Evolutionary conservation across 2,113 vertebrate species (phyloP), one percentile per base, ranked within the genome.

Genomic region (Centropristis striata): DNA sequence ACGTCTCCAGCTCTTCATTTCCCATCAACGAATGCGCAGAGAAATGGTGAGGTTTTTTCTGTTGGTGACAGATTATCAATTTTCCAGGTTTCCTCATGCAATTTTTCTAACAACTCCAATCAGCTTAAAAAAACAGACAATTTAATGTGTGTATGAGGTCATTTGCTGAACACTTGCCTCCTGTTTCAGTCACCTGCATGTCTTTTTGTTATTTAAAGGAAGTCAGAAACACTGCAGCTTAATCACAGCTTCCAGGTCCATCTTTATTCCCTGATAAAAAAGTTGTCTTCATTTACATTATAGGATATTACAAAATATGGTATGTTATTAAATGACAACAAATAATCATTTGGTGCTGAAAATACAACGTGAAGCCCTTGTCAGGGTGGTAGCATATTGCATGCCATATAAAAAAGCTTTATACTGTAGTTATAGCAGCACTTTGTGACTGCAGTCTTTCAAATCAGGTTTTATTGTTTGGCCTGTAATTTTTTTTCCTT

Each of bases 381-480:
- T 57, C n/a, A 44, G 42, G 46, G 32, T 28, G 42, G 16, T 8
- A 69, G 28, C 23, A 25, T 32, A 16, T 16, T 59, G 12, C 44
- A 49, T 16, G 20, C 18, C 41, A 12, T 20, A 61, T 37, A 44
- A 55, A 36, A 49, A 23, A 4, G 51, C 57, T 46, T 23, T 60
- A 39, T 41, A 27, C 3, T n/a, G 15, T 5, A 70, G 8, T 46
- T 28, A 21, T 7, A 5, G 25, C 25, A 65, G 54, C 50, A 60
- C 12, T 55, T 4, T 55, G 11, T 66, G 18, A 14, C 53, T 75
- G 12, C 32, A 46, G 25, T 64, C 32, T 41, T 77, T 16, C 13
- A 49, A 54, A 71, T 82, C 50, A 25, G 61, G 9, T 69, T 68
- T 65, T 59, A 8, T 70, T 65, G 44, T 70, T 54, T 75, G 14